Conservation (phyloP, 2,113 vertebrate genomes). For the Orycteropus afer region DNA sequence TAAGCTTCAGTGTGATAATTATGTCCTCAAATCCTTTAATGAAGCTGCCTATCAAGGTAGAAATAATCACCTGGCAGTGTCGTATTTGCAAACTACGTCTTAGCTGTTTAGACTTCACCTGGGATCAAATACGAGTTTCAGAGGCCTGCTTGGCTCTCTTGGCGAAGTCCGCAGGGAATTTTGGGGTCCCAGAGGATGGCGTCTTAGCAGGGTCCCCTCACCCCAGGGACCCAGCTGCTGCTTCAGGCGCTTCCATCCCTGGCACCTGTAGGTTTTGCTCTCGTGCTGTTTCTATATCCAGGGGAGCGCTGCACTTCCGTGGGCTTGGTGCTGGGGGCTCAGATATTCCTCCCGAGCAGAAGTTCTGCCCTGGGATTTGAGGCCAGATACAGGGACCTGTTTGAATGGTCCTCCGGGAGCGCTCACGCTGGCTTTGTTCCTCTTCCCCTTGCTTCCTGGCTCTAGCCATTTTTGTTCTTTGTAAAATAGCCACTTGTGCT, state of each 20-base stretch:
- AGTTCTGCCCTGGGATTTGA: background rate
- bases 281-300: background rate
- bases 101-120: background rate
- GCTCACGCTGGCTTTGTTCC: background rate
- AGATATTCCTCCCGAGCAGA: background rate
- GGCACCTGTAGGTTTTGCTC: background rate
- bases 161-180: background rate
- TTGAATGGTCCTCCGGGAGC: fast-evolving
- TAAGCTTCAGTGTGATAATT: slow-evolving; percentile 72
- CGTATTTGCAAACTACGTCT: slow-evolving; percentile 62
- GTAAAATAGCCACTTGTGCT: fast-evolving
- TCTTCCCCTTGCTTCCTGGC: background rate
- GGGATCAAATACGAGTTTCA: background rate
- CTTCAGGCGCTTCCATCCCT: fast-evolving
- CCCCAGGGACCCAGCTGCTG: background rate
- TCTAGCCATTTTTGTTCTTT: background rate
- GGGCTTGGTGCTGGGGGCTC: background rate
- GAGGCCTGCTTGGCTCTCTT: background rate
- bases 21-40: slow-evolving; percentile 69
- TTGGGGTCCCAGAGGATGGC: background rate
- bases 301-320: background rate
- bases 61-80: slow-evolving; percentile 74
- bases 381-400: background rate
- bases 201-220: background rate
- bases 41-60: slow-evolving; percentile 70